These are phyloP conservation scores for Antidorcas marsupialis DNA, from an alignment of 2,113 vertebrate species.

Conservation along the genomic window DNA sequence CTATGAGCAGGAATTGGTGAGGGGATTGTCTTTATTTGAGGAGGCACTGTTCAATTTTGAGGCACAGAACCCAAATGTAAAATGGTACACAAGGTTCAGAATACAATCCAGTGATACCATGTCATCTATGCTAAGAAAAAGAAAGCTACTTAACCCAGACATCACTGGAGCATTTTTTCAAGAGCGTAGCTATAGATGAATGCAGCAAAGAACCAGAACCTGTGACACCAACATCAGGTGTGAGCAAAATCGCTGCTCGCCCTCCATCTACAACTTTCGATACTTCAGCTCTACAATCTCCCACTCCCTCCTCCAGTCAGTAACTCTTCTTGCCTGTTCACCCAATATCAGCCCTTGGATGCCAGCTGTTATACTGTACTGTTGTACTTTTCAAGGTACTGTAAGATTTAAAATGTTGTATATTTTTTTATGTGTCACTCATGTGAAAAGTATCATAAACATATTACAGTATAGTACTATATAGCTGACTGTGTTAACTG, in stretches of 20 bases:
- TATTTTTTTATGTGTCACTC: neutral
- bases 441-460: neutral
- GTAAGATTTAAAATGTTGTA: neutral
- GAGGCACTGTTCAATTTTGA: neutral
- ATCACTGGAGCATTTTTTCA: neutral
- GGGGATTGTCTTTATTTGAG: neutral
- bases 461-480: neutral
- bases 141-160: neutral
- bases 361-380: neutral
- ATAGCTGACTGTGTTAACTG: neutral
- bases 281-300: neutral
- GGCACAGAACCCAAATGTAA: neutral
- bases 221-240: neutral
- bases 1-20: neutral
- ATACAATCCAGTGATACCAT: neutral
- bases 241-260: neutral
- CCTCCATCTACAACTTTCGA: neutral
- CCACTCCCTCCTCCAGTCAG: neutral
- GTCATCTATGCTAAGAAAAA: neutral
- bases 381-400: neutral
- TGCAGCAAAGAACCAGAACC: neutral
- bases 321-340: neutral
- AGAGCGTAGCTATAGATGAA: neutral
- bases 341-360: neutral
- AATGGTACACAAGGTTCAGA: neutral